Evolutionary conservation across 2,888 invertebrate species (phyloP).

Genomic region (Mimachlamys varia): DNA sequence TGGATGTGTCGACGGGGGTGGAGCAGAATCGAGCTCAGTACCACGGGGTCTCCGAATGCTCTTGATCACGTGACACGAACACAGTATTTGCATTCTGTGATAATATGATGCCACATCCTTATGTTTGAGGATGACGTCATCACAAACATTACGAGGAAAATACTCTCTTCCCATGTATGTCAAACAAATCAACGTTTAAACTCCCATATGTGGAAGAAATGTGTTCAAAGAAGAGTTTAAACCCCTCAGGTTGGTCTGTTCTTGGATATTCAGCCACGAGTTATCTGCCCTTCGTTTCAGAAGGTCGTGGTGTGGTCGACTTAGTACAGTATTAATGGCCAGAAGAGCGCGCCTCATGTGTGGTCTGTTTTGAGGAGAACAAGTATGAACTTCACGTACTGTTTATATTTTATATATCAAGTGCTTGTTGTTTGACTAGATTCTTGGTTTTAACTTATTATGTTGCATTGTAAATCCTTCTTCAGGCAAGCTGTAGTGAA

Average conservation of each 20-base stretch:
- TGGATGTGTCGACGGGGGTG: slow-evolving; percentile 56
- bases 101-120: background rate
- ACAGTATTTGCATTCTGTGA: slow-evolving; percentile 31
- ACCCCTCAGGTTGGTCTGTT: background rate
- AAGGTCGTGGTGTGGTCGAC: background rate
- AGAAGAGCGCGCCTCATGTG: background rate
- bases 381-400: background rate
- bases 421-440: background rate
- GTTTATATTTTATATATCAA: slow-evolving; percentile 3
- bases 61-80: slow-evolving; percentile 23
- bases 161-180: slow-evolving; percentile 15
- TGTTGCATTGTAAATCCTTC: background rate
- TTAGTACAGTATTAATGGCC: background rate
- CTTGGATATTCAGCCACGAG: background rate
- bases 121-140: slow-evolving; percentile 36
- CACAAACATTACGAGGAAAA: slow-evolving; percentile 20
- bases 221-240: slow-evolving; percentile 22
- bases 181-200: background rate
- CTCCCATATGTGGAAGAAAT: background rate
- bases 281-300: slow-evolving; percentile 5
- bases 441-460: slow-evolving; percentile 26
- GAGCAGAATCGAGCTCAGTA: slow-evolving; percentile 55
- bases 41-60: slow-evolving; percentile 61
- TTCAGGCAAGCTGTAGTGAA: background rate
- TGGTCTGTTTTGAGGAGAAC: background rate